Percentiles rank a stretch among this genome's conserved stretches.
These are phyloP conservation scores for Gasterosteus aculeatus DNA, from an alignment of 2,113 vertebrate species.

Conservation along the genomic window DNA sequence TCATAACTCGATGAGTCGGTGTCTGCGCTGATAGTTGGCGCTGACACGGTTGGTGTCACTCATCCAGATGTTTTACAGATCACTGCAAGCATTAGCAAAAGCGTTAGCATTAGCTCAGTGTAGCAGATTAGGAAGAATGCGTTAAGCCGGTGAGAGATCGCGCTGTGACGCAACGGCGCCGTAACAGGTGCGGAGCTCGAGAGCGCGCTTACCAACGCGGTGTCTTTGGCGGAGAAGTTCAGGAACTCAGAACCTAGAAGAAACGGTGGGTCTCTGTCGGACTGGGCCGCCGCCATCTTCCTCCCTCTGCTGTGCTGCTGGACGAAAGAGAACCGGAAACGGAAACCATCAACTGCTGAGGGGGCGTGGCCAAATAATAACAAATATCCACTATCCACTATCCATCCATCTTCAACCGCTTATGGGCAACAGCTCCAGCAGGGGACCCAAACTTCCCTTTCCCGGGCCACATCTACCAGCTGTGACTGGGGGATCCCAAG, in stretches of 20 bases:
- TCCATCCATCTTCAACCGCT: too few species aligned
- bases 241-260: constrained; percentile 75
- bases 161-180: neutral
- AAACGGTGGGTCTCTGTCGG: constrained; percentile 69
- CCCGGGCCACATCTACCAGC: too few species aligned
- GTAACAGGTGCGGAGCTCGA: neutral
- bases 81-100: neutral
- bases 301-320: constrained; percentile 28
- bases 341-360: constrained; percentile 41
- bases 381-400: too few species aligned
- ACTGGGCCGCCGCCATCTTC: constrained; percentile 82
- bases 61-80: constrained; percentile 2
- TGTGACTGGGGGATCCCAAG: too few species aligned
- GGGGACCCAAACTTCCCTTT: too few species aligned
- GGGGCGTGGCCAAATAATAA: neutral
- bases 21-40: neutral
- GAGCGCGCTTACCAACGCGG: constrained; percentile 75
- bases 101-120: neutral
- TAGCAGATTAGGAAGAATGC: neutral
- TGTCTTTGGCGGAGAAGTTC: constrained; percentile 80
- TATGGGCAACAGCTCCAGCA: too few species aligned
- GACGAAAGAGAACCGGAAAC: constrained; percentile 47
- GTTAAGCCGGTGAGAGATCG: neutral
- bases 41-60: neutral
- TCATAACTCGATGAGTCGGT: neutral